Evolutionary conservation across 1,140 invertebrate species (phyloP), one percentile per base, ranked within the genome.

Genomic region (Dendrolimus punctatus): DNA sequence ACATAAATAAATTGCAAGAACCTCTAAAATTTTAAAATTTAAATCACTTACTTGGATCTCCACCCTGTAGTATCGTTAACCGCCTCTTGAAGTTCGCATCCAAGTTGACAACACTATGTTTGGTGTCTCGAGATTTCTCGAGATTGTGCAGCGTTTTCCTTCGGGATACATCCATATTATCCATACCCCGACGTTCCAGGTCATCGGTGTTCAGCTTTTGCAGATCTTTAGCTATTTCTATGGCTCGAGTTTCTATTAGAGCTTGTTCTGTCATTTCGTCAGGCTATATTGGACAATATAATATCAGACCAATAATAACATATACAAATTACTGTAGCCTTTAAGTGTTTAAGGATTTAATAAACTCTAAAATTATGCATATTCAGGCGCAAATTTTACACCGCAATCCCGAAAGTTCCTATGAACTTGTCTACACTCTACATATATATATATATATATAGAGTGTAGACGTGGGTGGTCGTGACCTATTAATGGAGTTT

Each of bases 71-170:
- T 41, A 81, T 94, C 53, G 95, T 92, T 80, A 98, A 95, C 46
- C 95, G 88, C 58, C 96, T 95, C 61, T 96, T 94, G 83, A 98
- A 98, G 2, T 96, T 96, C 39, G 97, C 95, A 75, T 98, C 96
- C 39, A 98, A 87, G 0, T 96, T 98, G 59, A 95, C 93, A 55
- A 96, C 95, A 53, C 93, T 93, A 40, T 93, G 91, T 39, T 93
- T 94, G 55, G 93, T 93, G 57, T 95, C 92, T 0, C 92, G 89
- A 38, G 94, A 92, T 67, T 94, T 93, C 73, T 97, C 96, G 8
- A 98, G 81, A 69, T 96, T 96, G 65, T 95, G 93, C 57, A 98
- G 95, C 0, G 96, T 98, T 73, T 94, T 93, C 48, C 96, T 87
- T 41, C 94, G 87, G 0, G 93, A 92, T n/a, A 95, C 91, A 57